phyloP scores from a whole-genome alignment of 2,888 invertebrate genomes.

The Hirtodrosophila confusa region DNA sequence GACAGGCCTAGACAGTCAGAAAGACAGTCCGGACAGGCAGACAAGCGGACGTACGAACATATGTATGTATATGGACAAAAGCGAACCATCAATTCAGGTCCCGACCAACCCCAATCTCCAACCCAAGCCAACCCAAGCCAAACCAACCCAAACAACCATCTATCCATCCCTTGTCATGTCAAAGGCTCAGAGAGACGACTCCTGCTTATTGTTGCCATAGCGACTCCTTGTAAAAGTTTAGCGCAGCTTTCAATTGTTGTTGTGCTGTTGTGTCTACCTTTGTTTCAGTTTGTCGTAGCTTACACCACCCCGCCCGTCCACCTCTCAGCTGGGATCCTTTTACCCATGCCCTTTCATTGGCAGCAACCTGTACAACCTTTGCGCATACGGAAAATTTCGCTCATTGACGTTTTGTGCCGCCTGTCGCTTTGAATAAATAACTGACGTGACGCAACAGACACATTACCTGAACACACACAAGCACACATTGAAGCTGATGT shows the following conservation, averaged over 20 bases:
- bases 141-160: constrained; percentile 38
- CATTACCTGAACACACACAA: constrained; percentile 50
- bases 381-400: constrained; percentile 66
- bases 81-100: constrained; percentile 57
- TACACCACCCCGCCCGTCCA: background rate
- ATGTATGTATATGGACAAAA: constrained; percentile 30
- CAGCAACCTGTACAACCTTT: constrained; percentile 51
- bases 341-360: constrained; percentile 14
- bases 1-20: constrained; percentile 54
- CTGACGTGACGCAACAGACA: constrained; percentile 76
- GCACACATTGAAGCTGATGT: constrained; percentile 4
- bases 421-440: constrained; percentile 81
- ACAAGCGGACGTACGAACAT: constrained; percentile 23
- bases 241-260: constrained; percentile 51
- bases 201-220: constrained; percentile 56
- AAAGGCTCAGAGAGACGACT: constrained; percentile 39
- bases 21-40: constrained; percentile 28
- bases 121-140: constrained; percentile 17
- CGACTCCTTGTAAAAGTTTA: constrained; percentile 66
- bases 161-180: constrained; percentile 80
- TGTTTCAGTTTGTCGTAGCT: constrained; percentile 37
- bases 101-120: constrained; percentile 20
- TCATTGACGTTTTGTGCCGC: constrained; percentile 81
- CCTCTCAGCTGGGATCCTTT: background rate
- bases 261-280: constrained; percentile 36